Base-by-base conservation (phyloP, 2,113 vertebrate species). In the Apteryx mantelli region DNA sequence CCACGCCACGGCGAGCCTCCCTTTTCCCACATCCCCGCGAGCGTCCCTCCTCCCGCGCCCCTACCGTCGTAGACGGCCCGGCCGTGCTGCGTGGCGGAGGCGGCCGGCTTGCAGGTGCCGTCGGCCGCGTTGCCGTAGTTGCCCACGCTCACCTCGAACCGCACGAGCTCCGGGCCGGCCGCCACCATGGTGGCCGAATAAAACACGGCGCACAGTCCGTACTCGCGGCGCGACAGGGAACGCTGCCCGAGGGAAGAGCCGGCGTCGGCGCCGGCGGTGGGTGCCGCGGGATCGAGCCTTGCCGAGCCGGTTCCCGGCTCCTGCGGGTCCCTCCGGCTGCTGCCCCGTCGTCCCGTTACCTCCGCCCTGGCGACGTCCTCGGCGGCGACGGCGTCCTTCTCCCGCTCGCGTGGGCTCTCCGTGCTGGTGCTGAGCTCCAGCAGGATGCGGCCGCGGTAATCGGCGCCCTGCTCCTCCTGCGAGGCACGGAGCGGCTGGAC, bases 141-240 rank as follows among this genome's bases (percentile, higher is more conserved):
- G 24, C 98, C 98, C 0, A 98, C 82, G 87, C 98, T 98, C 96
- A 98, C 97, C 93, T 98, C 98, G 1, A 98, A 98, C 10, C 97
- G 96, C 89, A 98, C 93, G 25, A 96, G 94, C 58, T 98, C 96
- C 22, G 94, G 58, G 20, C 96, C 89, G 3, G 80, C 48, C 0
- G 97, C 95, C 95, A 98, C 96, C 97, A 95, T 94, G 48, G 98
- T 97, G 63, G 98, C 98, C 15, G 98, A 98, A 40, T 98, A 97
- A 65, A 98, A 98, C 74, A 98, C 38, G 7, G 98, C 96, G 0
- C 98, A 98, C 19, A 98, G 95, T 20, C 98, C 98, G 3, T 97
- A 98, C 8, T 30, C 97, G 11, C 53, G 80, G 13, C 90, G 95
- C 42, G 95, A 91, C 69, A 95, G 73, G 17, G 64, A 97, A 13